phyloP scores from a whole-genome alignment of 2,797 vertebrate genomes.

The Caiman crocodilus region DNA sequence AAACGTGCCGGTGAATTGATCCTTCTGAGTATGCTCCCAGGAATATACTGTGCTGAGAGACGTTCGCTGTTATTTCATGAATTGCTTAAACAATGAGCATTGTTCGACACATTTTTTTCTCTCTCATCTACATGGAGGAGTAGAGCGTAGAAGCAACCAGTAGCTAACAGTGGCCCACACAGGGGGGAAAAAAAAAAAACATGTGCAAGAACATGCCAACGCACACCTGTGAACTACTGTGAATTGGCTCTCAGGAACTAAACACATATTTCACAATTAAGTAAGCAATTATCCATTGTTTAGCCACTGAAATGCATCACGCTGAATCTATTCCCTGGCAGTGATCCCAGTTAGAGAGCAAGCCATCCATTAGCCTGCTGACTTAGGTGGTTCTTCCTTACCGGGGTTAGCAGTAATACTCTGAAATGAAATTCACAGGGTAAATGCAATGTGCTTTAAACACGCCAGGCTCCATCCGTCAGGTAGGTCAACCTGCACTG shows the following conservation, averaged over 20 bases:
- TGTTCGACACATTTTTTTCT: slow-evolving; percentile 3
- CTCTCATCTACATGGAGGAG: slow-evolving; percentile 40
- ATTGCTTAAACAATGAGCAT: slow-evolving; percentile 70
- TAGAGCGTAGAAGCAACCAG: slow-evolving; percentile 14
- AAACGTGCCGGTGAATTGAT: slow-evolving; percentile 72
- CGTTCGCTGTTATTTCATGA: slow-evolving; percentile 77
- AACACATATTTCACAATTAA: slow-evolving; percentile 71
- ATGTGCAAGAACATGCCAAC: neutral
- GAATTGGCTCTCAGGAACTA: slow-evolving; percentile 34
- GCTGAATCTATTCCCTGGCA: slow-evolving; percentile 64
- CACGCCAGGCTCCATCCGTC: neutral
- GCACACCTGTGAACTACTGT: slow-evolving; percentile 32
- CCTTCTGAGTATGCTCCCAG: slow-evolving; percentile 75
- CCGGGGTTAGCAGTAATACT: slow-evolving; percentile 17
- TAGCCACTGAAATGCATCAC: neutral
- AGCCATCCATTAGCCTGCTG: slow-evolving; percentile 21
- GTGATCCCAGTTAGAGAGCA: slow-evolving; percentile 43
- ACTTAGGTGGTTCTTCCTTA: slow-evolving; percentile 33
- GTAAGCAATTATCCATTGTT: slow-evolving; percentile 62
- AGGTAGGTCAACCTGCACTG: neutral
- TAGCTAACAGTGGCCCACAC: neutral
- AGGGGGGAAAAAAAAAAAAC: neutral
- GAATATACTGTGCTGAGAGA: slow-evolving; percentile 77
- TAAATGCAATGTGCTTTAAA: neutral
- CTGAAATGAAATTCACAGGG: neutral